These are phyloP conservation scores for Ichneumoninae sp. DNA, from an alignment of 2,888 invertebrate genomes.

Conservation along the genomic window DNA sequence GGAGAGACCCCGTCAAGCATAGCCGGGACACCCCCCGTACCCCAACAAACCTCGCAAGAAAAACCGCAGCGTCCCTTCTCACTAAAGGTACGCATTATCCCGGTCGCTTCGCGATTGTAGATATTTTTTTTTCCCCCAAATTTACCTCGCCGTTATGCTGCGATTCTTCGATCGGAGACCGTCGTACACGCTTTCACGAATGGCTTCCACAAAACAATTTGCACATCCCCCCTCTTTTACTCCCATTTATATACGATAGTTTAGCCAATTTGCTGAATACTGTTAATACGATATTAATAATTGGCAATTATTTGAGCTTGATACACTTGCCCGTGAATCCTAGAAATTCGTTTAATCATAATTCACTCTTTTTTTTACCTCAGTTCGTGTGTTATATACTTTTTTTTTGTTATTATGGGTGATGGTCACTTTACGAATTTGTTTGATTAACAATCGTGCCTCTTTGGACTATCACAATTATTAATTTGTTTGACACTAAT, in stretches of 20 bases:
- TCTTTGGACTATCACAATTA: constrained; percentile 38
- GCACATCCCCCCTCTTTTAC: constrained; percentile 30
- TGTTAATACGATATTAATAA: constrained; percentile 26
- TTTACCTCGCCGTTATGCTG: constrained; percentile 45
- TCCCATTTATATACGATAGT: constrained; percentile 42
- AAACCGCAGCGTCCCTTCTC: constrained; percentile 87
- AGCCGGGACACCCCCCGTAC: constrained; percentile 77
- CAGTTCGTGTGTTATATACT: constrained; percentile 10
- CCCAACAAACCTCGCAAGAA: constrained; percentile 82
- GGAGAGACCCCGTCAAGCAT: constrained; percentile 79
- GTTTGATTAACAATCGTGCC: constrained; percentile 38
- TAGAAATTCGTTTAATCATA: constrained; percentile 57
- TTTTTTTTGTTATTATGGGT: constrained; percentile 65
- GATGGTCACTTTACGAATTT: constrained; percentile 67
- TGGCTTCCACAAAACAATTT: constrained; percentile 59
- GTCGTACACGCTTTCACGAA: constrained; percentile 61
- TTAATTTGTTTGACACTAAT: constrained; percentile 16
- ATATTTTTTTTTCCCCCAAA: constrained; percentile 23
- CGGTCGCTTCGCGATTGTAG: constrained; percentile 39
- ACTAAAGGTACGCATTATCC: constrained; percentile 85
- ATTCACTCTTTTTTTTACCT: constrained; percentile 27
- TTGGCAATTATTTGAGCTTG: constrained; percentile 50
- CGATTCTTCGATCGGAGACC: constrained; percentile 50
- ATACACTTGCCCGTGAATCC: constrained; percentile 58
- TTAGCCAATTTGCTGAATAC: constrained; percentile 55